Conservation (phyloP, 2,797 vertebrate species). For the Premnoplex brunnescens region DNA sequence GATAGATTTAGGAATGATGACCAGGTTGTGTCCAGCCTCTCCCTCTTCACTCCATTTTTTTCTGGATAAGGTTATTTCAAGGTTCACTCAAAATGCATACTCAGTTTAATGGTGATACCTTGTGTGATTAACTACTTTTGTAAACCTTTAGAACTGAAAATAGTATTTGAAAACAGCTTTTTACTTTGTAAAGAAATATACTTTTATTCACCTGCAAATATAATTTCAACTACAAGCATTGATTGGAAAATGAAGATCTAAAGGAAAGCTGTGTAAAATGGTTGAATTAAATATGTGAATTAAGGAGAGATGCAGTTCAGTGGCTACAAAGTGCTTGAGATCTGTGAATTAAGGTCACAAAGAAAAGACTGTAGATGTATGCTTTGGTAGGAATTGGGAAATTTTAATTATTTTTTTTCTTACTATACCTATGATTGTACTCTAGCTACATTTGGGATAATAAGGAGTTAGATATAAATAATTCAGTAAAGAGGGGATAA, state of each 20-base stretch:
- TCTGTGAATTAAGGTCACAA: neutral
- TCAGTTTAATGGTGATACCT: neutral
- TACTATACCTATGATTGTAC: neutral
- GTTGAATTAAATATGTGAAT: neutral
- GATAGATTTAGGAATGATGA: neutral
- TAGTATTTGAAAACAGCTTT: neutral
- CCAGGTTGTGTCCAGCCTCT: neutral
- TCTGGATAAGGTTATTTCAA: neutral
- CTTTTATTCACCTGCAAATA: neutral
- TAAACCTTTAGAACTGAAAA: neutral
- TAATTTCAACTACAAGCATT: neutral
- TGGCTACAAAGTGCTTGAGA: neutral
- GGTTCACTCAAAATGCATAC: neutral
- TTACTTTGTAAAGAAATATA: neutral
- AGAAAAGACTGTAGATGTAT: neutral
- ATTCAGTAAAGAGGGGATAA: neutral
- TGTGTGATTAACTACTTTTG: neutral
- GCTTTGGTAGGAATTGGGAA: neutral
- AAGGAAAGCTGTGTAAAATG: neutral
- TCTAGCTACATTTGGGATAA: neutral
- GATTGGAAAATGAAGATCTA: neutral
- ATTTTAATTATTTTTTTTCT: neutral
- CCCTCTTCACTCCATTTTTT: neutral
- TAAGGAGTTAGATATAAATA: neutral
- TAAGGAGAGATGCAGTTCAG: neutral